Evolutionary conservation across 1,140 invertebrate species (phyloP), one percentile per base, ranked within the genome.

Genomic region (Bradysia coprophila): DNA sequence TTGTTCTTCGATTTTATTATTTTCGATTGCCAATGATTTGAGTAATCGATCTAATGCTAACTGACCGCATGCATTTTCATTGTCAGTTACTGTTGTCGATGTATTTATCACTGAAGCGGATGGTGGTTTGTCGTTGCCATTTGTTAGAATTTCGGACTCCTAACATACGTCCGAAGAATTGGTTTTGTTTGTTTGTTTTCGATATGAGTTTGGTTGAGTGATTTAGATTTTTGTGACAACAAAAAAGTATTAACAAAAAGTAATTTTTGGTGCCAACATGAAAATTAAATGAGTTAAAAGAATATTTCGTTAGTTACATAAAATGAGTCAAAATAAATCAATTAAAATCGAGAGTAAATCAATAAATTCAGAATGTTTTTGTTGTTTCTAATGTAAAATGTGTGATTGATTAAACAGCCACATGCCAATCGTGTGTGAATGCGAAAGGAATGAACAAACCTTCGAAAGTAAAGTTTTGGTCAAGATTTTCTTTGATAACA

Each of bases 1-100:
- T 4, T 43, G 33, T 11, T 24, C 20, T 23, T 43, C 34, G 33
- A 43, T 43, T 16, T 37, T 22, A 36, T 43, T 22, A n/a, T 19
- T 43, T 43, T 43, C 41, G 10, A 38, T 11, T 15, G 34, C 41
- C 19, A 43, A 37, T 15, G 41, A 37, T 13, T 33, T 34, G 2
- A 43, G 13, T 11, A 43, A 37, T 37, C 21, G 11, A 23, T 43
- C 41, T 21, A 43, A 36, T 6, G 41, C 41, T n/a, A 36, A 15
- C 9, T 43, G 33, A 4, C 41, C 33, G n/a, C 11, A 15, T 19
- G 11, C 22, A 42, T 19, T 18, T 20, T 38, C 36, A 33, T 33
- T 32, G 10, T 41, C 41, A 42, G 24, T 40, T 40, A n/a, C n/a
- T n/a, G n/a, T n/a, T n/a, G n/a, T n/a, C n/a, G n/a, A n/a, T 38